Percentiles rank a stretch among this genome's conserved stretches.
These are phyloP conservation scores for Epinotia ramella DNA, from an alignment of 2,888 invertebrate genomes.

Conservation along the genomic window DNA sequence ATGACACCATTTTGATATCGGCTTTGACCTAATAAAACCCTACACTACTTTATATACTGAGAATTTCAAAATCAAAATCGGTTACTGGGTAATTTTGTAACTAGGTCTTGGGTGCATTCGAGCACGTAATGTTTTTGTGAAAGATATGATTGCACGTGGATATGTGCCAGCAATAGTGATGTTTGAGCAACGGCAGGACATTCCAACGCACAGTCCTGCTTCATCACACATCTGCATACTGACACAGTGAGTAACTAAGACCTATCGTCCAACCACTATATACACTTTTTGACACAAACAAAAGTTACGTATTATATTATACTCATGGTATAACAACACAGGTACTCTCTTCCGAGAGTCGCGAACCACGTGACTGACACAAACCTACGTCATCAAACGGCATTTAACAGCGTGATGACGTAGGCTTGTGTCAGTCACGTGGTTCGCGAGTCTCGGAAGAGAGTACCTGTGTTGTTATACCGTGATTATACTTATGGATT, in stretches of 20 bases:
- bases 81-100: slow-evolving; percentile 65
- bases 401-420: too few species aligned
- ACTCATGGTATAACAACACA: too few species aligned
- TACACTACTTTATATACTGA: slow-evolving; percentile 66
- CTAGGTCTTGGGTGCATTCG: slow-evolving; percentile 49
- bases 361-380: too few species aligned
- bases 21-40: slow-evolving; percentile 56
- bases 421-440: too few species aligned
- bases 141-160: slow-evolving; percentile 45
- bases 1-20: slow-evolving; percentile 63
- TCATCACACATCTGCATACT: slow-evolving; percentile 10
- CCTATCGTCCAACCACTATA: too few species aligned
- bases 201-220: slow-evolving; percentile 24
- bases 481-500: too few species aligned
- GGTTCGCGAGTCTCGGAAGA: too few species aligned
- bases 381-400: too few species aligned
- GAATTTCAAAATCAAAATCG: slow-evolving; percentile 68
- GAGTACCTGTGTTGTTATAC: too few species aligned
- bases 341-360: too few species aligned
- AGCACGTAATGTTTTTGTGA: slow-evolving; percentile 62
- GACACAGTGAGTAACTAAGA: not conserved
- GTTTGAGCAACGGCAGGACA: slow-evolving; percentile 61
- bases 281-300: too few species aligned
- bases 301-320: too few species aligned
- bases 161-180: slow-evolving; percentile 56